Evolutionary conservation across 2,888 invertebrate genomes (phyloP), one percentile per base, ranked within the genome.

Genomic region (Colostygia pectinataria): DNA sequence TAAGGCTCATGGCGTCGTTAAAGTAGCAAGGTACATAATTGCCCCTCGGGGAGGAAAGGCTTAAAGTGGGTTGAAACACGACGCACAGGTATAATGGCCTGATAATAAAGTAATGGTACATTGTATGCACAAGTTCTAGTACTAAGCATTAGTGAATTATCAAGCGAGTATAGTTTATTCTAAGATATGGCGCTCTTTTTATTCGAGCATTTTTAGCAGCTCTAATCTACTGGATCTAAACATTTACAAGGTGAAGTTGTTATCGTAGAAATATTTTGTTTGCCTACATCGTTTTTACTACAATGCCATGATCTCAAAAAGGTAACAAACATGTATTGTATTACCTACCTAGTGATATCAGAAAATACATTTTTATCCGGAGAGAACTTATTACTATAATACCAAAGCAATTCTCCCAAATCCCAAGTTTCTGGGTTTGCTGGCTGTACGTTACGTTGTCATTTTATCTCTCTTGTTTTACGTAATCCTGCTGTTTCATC

Each of bases 391-490:
- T 29, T 10, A 14, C 20, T 1, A 4, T n/a, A n/a, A n/a, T 13
- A 23, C n/a, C 12, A 13, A 31, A 14, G 4, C 18, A 5, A 29
- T 12, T 13, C 9, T 20, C 27, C 8, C 20, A 39, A 46, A 39
- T 33, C 25, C 39, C 24, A 12, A 8, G 29, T 20, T 25, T 24
- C 39, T 40, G 25, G 44, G 40, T 50, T 39, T 39, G 38, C 15
- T 39, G 39, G 14, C 24, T 24, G 29, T 43, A 51, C 38, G 9
- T 39, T 44, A 32, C 34, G 48, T 45, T 23, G 10, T 33, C 48
- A 48, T 56, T 53, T 51, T 53, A 43, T 44, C 48, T 56, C 38
- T 47, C 50, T 60, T 55, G 58, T 58, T 54, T 49, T 38, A 42
- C 53, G 41, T 55, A 55, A 54, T 53, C 47, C 53, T 39, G 32